Base-by-base conservation (phyloP, 2,888 invertebrate species). In the Rapana venosa region DNA sequence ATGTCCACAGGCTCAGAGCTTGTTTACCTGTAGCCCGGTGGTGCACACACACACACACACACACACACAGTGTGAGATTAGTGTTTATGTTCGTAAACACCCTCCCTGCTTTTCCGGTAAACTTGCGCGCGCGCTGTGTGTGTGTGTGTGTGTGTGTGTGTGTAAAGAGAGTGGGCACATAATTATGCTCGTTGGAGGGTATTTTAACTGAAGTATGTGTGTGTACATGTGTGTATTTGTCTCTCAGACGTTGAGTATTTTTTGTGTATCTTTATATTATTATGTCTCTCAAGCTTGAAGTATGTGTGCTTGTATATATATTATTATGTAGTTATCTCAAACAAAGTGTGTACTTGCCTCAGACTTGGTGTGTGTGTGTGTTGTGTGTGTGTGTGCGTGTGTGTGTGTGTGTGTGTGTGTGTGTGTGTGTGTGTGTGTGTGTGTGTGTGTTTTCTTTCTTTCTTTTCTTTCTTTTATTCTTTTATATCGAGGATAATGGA, bases 31-130 rank as follows among this genome's bases (percentile, higher is more conserved):
- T 77, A 2, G 77, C 77, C 17, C 32, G 77, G 32, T 15, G 77
- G 15, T n/a, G n/a, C n/a, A 2, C 13, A 32, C 77, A 74, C 77
- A 77, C 77, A 77, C 11, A 32, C 77, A 2, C 13, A 32, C 77
- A 74, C 77, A 77, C 77, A 77, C 11, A 32, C 77, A 32, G 77
- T 77, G 77, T 77, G 77, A 77, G 77, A 77, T 77, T 32, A 74
- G 74, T 74, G 74, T 77, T 77, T 77, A 77, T 32, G 77, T 32
- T 15, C 32, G 77, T 77, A 77, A 77, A 32, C 30, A 30, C 13
- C 47, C 47, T 47, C 77, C 77, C 32, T 32, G 13, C 17, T 30
- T 77, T 13, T 30, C 32, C 4, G 32, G 32, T 77, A 32, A 77
- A 32, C 32, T 8, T 32, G 11, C 32, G 77, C 32, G 26, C 4